These are phyloP conservation scores for Bombus terrestris DNA, from an alignment of 1,140 invertebrate genomes.

Conservation along the genomic window DNA sequence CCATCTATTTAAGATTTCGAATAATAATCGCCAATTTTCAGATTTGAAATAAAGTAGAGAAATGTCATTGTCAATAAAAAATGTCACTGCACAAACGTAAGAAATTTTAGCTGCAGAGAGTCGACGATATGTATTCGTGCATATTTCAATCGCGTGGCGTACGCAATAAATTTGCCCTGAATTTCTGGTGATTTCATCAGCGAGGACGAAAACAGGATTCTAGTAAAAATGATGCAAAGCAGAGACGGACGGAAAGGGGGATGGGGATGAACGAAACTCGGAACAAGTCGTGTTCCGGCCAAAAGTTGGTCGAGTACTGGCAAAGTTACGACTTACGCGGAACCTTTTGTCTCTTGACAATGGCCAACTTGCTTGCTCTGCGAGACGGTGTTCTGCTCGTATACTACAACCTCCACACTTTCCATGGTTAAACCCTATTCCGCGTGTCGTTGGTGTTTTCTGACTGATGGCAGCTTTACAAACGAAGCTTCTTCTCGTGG, in stretches of 20 bases:
- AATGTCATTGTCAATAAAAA: no score
- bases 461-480: slow-evolving; percentile 20
- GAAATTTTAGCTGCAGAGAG: no score
- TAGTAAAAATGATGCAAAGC: slow-evolving; percentile 18
- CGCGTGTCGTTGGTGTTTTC: slow-evolving; percentile 11
- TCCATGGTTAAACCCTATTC: slow-evolving; percentile 23
- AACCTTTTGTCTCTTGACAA: slow-evolving; percentile 58
- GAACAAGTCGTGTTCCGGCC: slow-evolving; percentile 9
- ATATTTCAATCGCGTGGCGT: no score
- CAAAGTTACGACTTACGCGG: slow-evolving; percentile 51
- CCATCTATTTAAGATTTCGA: no score
- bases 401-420: slow-evolving; percentile 21
- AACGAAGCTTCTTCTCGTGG: not conserved
- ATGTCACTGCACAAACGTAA: no score
- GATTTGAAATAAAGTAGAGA: no score
- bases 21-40: no score
- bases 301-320: slow-evolving; percentile 48
- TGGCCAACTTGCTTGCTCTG: slow-evolving; percentile 49
- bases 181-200: not conserved
- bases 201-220: not conserved
- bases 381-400: not conserved
- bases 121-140: no score
- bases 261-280: not conserved
- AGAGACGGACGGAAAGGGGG: not conserved
- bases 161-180: not conserved